A percentile compares a stretch with the other conserved stretches of the same genome.
Evolutionary conservation across 2,797 vertebrate genomes (phyloP).

Genomic region (Muscicapa striata): DNA sequence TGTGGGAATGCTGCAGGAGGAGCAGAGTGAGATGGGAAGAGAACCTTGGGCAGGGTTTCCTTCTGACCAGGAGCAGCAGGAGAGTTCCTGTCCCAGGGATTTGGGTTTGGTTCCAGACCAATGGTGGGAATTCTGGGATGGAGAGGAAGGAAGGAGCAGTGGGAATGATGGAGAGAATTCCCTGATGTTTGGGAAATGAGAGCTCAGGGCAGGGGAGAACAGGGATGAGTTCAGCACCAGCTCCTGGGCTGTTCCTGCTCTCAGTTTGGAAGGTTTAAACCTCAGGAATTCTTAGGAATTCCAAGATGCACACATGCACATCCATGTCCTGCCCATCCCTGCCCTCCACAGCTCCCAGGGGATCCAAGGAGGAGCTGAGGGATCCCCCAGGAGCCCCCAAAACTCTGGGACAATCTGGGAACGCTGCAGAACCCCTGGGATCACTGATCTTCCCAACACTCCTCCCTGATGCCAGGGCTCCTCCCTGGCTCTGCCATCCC

Average conservation of each 20-base stretch:
- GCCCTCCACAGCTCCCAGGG: fast-evolving
- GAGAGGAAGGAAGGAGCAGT: fast-evolving
- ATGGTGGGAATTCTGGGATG: background rate
- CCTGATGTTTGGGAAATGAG: too few species aligned
- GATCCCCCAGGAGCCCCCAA: background rate
- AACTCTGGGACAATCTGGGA: background rate
- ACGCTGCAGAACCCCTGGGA: fast-evolving
- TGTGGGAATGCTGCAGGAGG: too few species aligned
- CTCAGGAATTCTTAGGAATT: too few species aligned
- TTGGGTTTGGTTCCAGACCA: fast-evolving
- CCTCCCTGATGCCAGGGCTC: background rate
- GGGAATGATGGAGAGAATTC: too few species aligned
- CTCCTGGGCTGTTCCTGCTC: too few species aligned
- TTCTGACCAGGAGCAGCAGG: background rate
- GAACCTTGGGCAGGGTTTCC: too few species aligned
- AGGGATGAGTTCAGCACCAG: too few species aligned
- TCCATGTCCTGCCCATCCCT: background rate
- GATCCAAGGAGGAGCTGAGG: background rate
- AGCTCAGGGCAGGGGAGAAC: too few species aligned
- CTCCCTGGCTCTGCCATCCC: background rate
- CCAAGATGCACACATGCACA: too few species aligned
- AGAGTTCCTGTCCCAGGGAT: background rate
- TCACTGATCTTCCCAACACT: background rate
- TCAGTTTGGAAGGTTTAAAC: too few species aligned
- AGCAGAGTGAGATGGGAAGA: background rate